Conservation (phyloP, 2,888 invertebrate species). For the Clitarchus hookeri region DNA sequence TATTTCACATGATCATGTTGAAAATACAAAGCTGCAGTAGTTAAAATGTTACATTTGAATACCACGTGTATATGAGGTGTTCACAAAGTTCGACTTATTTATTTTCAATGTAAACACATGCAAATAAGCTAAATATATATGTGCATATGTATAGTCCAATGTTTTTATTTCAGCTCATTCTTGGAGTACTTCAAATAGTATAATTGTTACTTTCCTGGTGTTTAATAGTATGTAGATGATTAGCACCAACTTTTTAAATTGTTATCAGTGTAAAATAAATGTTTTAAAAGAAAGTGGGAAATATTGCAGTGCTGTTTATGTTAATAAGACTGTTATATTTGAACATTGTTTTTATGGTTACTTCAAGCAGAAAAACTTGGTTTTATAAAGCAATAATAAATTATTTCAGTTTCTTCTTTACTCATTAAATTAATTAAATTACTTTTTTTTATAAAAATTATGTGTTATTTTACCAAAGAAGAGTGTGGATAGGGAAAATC, state of each 20-base stretch:
- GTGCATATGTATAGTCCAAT: background rate
- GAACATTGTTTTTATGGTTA: background rate
- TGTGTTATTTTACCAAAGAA: slow-evolving; percentile 5
- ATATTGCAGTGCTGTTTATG: background rate
- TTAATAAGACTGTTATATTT: background rate
- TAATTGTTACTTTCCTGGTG: background rate
- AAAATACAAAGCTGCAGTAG: no score
- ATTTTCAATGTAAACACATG: background rate
- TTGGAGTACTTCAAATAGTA: background rate
- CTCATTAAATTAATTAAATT: background rate
- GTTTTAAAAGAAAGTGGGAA: background rate
- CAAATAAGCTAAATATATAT: background rate
- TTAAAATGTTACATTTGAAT: background rate
- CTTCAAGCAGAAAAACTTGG: background rate
- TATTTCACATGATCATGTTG: no score
- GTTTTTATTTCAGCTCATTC: background rate
- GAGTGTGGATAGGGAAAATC: background rate
- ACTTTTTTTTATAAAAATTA: background rate
- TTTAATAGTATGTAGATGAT: slow-evolving; percentile 2
- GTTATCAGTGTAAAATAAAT: slow-evolving; percentile 1
- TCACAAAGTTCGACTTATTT: background rate
- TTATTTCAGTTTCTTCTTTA: background rate
- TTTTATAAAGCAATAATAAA: background rate
- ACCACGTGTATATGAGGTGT: background rate
- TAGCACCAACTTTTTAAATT: slow-evolving; percentile 7